A percentile compares a stretch with the other conserved stretches of the same genome.
These are phyloP conservation scores for Anastrepha ludens DNA, from an alignment of 1,140 invertebrate genomes.

Conservation along the genomic window DNA sequence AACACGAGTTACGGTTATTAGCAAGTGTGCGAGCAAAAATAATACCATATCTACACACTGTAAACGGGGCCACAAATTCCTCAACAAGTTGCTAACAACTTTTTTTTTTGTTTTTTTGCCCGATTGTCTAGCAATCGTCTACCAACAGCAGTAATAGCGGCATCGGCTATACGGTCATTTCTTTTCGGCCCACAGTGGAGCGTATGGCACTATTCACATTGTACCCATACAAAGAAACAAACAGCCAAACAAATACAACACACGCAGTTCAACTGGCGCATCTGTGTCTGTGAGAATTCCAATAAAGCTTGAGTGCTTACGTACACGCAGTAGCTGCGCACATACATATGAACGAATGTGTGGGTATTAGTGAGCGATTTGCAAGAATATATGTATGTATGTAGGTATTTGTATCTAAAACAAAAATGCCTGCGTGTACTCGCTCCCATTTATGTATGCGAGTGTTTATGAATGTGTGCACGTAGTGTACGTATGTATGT, in stretches of 20 bases:
- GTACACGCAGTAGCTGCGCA: not conserved
- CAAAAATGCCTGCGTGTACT: no score
- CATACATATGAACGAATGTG: not conserved
- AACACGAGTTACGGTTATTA: slow-evolving; percentile 38
- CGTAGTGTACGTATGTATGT: not conserved
- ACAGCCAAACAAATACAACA: not conserved
- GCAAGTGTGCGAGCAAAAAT: not conserved
- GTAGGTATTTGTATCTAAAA: not conserved
- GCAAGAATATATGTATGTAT: not conserved
- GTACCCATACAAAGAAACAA: not conserved
- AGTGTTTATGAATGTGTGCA: not conserved
- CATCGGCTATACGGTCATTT: slow-evolving; percentile 40
- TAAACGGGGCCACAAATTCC: slow-evolving; percentile 38
- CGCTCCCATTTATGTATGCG: no score
- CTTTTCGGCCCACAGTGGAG: slow-evolving; percentile 41
- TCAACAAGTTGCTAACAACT: slow-evolving; percentile 32
- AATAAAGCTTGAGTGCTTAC: not conserved
- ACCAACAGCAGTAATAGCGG: slow-evolving; percentile 10
- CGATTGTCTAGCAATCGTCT: slow-evolving; percentile 43
- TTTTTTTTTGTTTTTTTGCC: slow-evolving; percentile 21
- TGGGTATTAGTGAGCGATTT: slow-evolving; percentile 10
- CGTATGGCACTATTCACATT: not conserved
- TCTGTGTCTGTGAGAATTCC: slow-evolving; percentile 45
- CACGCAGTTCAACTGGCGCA: slow-evolving; percentile 11
- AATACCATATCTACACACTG: not conserved